These are phyloP conservation scores for Palloptera scutellata DNA, from an alignment of 2,888 invertebrate genomes.

Conservation along the genomic window DNA sequence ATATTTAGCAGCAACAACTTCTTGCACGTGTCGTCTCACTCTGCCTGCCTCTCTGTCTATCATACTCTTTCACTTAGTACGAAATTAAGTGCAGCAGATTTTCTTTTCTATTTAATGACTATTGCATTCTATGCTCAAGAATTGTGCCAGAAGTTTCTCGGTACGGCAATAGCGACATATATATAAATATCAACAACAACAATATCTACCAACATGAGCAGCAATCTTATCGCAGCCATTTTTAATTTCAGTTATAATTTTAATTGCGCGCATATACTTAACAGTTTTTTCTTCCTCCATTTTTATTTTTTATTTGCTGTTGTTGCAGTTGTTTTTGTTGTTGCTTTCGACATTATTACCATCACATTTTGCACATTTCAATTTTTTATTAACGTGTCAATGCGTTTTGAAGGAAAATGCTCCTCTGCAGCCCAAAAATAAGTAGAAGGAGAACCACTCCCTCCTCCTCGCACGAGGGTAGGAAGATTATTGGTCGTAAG, in stretches of 20 bases:
- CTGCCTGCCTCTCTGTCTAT: no score
- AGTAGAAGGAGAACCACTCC: not conserved
- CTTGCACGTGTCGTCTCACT: no score
- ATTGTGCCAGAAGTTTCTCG: no score
- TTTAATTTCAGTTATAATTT: conserved; percentile 30
- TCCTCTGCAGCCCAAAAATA: not conserved
- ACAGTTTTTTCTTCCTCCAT: conserved; percentile 28
- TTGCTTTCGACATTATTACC: not conserved
- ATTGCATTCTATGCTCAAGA: not conserved
- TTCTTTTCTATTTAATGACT: conserved; percentile 5
- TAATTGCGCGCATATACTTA: conserved; percentile 24
- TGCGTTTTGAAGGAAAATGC: conserved; percentile 33
- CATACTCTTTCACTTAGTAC: no score
- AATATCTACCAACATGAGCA: conserved; percentile 8
- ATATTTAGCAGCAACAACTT: no score
- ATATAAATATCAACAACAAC: conserved; percentile 1
- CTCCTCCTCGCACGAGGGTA: no score
- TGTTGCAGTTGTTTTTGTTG: conserved; percentile 38
- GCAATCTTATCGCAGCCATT: conserved; percentile 14
- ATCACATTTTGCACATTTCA: conserved; percentile 38
- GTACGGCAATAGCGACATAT: not conserved
- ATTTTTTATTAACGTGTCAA: conserved; percentile 49
- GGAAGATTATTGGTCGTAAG: no score
- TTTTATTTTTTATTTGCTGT: conserved; percentile 50
- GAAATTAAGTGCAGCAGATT: conserved; percentile 3